These are phyloP conservation scores for Caenorhabditis briggsae DNA, from an alignment of 1,140 invertebrate species.

Conservation along the genomic window DNA sequence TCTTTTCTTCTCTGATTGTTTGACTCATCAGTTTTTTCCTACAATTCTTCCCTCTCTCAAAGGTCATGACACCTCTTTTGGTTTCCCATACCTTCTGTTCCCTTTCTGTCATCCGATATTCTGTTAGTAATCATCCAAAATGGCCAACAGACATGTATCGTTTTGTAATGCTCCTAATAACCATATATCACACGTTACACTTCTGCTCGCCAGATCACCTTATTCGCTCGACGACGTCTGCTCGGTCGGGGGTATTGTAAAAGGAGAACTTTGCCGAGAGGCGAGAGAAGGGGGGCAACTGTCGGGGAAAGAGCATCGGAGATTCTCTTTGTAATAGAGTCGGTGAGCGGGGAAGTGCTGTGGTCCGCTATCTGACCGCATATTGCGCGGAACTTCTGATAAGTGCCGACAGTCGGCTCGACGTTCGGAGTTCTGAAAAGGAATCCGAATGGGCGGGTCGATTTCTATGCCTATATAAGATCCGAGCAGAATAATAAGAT, in stretches of 20 bases:
- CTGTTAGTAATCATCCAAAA: background rate
- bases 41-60: too few species aligned
- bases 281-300: conserved; percentile 12
- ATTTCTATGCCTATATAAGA: too few species aligned
- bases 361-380: conserved; percentile 23
- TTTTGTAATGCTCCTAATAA: background rate
- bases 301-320: conserved; percentile 9
- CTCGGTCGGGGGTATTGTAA: conserved; percentile 22
- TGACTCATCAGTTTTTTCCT: too few species aligned
- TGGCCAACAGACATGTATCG: background rate
- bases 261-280: background rate
- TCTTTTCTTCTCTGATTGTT: too few species aligned
- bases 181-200: background rate
- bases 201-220: conserved; percentile 16
- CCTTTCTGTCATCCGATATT: too few species aligned
- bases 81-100: too few species aligned
- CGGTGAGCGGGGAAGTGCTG: background rate
- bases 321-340: conserved; percentile 25
- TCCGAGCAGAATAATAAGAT: too few species aligned
- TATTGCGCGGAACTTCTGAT: background rate
- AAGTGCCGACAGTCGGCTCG: background rate
- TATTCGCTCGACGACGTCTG: background rate
- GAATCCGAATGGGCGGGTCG: background rate
- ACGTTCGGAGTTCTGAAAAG: background rate
- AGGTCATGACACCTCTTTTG: too few species aligned